Percentiles rank a stretch among this genome's conserved stretches.
Conservation (phyloP, 2,113 vertebrate species). For the Chamaea fasciata region DNA sequence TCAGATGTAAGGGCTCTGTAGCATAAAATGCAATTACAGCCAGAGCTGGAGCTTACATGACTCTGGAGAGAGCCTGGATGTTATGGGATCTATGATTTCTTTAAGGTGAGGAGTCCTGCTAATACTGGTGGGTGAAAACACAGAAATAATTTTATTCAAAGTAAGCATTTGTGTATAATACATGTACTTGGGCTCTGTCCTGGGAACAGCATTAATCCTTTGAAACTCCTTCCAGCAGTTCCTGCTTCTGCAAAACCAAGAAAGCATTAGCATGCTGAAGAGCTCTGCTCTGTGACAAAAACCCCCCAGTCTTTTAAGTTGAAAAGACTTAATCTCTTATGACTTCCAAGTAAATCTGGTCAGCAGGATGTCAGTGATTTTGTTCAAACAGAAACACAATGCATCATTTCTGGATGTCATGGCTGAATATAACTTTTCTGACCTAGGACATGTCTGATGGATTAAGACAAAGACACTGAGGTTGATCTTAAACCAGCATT, state of each 20-base stretch:
- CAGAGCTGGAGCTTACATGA: not conserved
- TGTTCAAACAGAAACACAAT: not conserved
- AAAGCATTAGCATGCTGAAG: not conserved
- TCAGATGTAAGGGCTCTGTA: not conserved
- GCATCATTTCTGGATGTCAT: not conserved
- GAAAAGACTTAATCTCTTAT: not conserved
- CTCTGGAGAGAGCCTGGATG: not conserved
- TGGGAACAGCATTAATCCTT: not conserved
- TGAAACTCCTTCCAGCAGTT: not conserved
- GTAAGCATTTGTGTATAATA: not conserved
- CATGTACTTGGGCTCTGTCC: not conserved
- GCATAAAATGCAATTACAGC: not conserved
- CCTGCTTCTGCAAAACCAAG: not conserved
- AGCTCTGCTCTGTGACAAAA: not conserved
- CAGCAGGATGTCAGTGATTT: not conserved
- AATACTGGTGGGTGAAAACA: not conserved
- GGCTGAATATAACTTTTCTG: not conserved
- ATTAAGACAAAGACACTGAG: not conserved
- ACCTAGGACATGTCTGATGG: not conserved
- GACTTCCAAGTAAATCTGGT: not conserved
- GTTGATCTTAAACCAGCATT: not conserved
- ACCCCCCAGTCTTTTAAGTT: not conserved
- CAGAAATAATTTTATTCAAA: not conserved
- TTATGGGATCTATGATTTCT: not conserved
- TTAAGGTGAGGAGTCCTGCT: not conserved